phyloP scores from a whole-genome alignment of 2,113 vertebrate genomes.

The Thomomys bottae region DNA sequence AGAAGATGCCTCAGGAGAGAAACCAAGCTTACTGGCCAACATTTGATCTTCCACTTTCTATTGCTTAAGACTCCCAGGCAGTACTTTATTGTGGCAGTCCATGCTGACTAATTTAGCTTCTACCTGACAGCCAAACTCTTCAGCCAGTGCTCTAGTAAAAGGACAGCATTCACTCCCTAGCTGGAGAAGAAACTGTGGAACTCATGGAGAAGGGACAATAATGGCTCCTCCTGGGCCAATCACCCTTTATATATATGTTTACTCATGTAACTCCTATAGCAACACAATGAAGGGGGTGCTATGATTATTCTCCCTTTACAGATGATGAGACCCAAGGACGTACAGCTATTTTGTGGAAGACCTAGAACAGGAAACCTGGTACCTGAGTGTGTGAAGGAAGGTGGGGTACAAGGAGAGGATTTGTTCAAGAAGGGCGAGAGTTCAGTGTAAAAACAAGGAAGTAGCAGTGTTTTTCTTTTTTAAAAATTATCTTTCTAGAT shows the following conservation, averaged over 20 bases:
- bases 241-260: background rate
- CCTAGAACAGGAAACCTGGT: background rate
- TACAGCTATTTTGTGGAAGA: background rate
- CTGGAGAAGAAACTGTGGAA: background rate
- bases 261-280: background rate
- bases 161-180: background rate
- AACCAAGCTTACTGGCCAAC: background rate
- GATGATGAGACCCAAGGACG: background rate
- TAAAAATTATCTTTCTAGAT: constrained; percentile 35
- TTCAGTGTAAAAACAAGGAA: background rate
- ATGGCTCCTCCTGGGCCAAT: background rate
- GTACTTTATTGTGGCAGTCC: background rate
- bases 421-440: background rate
- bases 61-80: background rate
- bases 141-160: background rate
- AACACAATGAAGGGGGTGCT: background rate
- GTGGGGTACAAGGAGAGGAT: background rate
- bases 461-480: background rate
- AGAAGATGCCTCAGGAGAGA: background rate
- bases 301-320: background rate
- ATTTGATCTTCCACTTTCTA: background rate
- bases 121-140: background rate
- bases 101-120: background rate
- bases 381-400: background rate
- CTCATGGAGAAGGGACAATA: background rate